Base-by-base conservation (phyloP, 2,888 invertebrate species). In the Hetaerina titia region DNA sequence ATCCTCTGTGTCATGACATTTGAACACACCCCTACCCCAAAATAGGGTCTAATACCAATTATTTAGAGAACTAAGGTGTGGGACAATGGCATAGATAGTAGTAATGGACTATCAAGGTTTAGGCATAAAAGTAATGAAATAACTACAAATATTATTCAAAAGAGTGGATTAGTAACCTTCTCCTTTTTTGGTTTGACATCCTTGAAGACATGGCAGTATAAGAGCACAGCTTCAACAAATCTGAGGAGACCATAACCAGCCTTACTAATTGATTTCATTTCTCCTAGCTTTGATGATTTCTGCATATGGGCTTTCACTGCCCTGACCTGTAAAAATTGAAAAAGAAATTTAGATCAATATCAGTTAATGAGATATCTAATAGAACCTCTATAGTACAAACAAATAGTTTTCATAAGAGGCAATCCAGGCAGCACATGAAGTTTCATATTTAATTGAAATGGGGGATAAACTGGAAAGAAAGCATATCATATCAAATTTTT, bases 231-330 rank as follows among this genome's bases (percentile, higher is more conserved):
- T 64, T 97, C 97, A 0, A 99, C 98, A 96, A 99, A 99, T 96
- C 98, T 98, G 17, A 99, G 97, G 15, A 99, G 97, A 13, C 99
- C 99, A 95, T 98, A 98, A 95, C 99, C 99, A 89, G 99, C 99
- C 96, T 98, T 98, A 96, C 99, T 99, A 95, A 99, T 98, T 56
- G 97, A 95, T 95, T 98, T 98, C 99, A 99, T 99, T 94, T 98
- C 98, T 89, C 98, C 98, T 60, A 99, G 96, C 96, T 98, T 98
- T 95, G 97, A 98, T 45, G 97, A 97, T 95, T 97, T 97, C 96
- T 96, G 94, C 97, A 98, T 97, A 96, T 98, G 98, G 0, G 97
- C 97, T 95, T 98, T 98, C 15, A 98, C 98, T 1, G 97, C 97
- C 95, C 98, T 98, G 22, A 98, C 98, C 96, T 98, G 98, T 19